Conservation (phyloP, 2,888 invertebrate genomes). For the Leuctra nigra region DNA sequence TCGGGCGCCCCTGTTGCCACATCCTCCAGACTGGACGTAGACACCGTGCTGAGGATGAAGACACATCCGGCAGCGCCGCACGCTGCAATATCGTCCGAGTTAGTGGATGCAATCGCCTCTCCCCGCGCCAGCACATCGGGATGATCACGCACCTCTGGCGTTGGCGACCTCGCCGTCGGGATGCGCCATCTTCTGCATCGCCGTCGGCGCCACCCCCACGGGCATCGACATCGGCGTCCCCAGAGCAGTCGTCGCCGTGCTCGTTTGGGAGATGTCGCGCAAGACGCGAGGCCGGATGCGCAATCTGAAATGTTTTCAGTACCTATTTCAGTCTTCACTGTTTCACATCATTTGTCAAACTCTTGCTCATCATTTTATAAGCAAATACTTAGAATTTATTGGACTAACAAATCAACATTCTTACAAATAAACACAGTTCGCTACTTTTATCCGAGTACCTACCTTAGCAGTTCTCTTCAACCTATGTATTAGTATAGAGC, state of each 20-base stretch:
- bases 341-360: too few species aligned
- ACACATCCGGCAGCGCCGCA: constrained; percentile 69
- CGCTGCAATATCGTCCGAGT: too few species aligned
- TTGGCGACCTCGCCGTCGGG: constrained; percentile 81
- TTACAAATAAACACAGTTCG: too few species aligned
- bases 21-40: constrained; percentile 84
- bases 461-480: too few species aligned
- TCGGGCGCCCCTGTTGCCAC: constrained; percentile 69
- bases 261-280: constrained; percentile 60
- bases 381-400: too few species aligned
- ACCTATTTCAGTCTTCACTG: too few species aligned
- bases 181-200: constrained; percentile 89
- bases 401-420: too few species aligned
- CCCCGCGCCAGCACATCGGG: too few species aligned
- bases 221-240: constrained; percentile 64
- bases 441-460: too few species aligned
- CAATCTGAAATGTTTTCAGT: constrained; percentile 51
- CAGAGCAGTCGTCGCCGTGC: constrained; percentile 54
- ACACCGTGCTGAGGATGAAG: constrained; percentile 76
- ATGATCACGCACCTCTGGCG: constrained; percentile 54
- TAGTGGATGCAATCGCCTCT: too few species aligned
- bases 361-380: too few species aligned
- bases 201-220: constrained; percentile 78
- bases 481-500: too few species aligned
- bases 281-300: constrained; percentile 73